Percentiles rank a stretch among this genome's conserved stretches.
These are phyloP conservation scores for Rhinolophus ferrumequinum DNA, from an alignment of 2,113 vertebrate genomes.

Conservation along the genomic window DNA sequence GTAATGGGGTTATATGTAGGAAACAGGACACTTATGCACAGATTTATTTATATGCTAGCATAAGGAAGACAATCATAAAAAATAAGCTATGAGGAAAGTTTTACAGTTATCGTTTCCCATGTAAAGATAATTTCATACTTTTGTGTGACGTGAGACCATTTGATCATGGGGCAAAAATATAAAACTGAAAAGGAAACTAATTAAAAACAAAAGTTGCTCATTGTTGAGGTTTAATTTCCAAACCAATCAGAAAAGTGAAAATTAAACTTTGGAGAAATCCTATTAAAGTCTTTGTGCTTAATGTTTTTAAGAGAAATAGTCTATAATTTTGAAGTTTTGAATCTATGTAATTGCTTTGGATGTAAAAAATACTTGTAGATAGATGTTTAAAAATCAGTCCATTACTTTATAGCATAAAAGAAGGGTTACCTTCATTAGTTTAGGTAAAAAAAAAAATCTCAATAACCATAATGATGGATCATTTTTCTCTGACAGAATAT, in stretches of 20 bases:
- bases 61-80: not conserved
- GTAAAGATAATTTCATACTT: constrained; percentile 45
- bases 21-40: not conserved
- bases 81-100: not conserved
- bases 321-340: not conserved
- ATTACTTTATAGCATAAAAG: constrained; percentile 64
- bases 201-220: constrained; percentile 52
- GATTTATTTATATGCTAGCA: not conserved
- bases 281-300: constrained; percentile 35
- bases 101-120: not conserved
- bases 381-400: constrained; percentile 60
- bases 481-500: constrained; percentile 57
- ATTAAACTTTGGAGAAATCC: constrained; percentile 31
- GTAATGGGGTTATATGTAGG: not conserved
- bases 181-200: constrained; percentile 27
- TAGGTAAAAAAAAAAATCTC: constrained; percentile 54
- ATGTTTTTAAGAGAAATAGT: constrained; percentile 30
- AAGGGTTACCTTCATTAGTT: constrained; percentile 62
- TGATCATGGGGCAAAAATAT: not conserved
- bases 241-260: not conserved
- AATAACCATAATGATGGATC: constrained; percentile 65
- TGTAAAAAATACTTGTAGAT: not conserved
- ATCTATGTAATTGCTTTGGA: not conserved
- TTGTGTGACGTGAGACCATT: not conserved
- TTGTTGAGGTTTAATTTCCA: constrained; percentile 33